Evolutionary conservation across 2,888 invertebrate species (phyloP).

Genomic region (Andrena chrysosceles): DNA sequence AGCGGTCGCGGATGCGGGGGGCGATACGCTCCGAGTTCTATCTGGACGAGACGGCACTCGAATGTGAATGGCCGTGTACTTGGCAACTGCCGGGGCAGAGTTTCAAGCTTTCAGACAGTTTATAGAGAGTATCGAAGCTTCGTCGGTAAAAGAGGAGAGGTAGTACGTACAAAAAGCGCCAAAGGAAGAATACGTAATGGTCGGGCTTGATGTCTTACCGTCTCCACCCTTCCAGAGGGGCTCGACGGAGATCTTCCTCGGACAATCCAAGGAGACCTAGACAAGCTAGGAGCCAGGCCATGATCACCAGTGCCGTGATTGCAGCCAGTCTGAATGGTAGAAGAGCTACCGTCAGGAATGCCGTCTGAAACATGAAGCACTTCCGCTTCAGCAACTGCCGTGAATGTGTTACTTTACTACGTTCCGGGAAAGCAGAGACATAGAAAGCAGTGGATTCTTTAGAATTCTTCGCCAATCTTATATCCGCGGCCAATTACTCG

Average conservation of each 20-base stretch:
- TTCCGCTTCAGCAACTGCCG: slow-evolving; percentile 37
- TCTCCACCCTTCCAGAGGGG: slow-evolving; percentile 95
- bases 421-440: background rate
- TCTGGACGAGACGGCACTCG: background rate
- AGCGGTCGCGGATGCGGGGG: background rate
- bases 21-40: background rate
- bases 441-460: background rate
- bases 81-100: background rate
- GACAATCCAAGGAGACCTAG: slow-evolving; percentile 93
- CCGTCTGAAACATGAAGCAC: slow-evolving; percentile 89
- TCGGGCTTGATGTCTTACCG: slow-evolving; percentile 88
- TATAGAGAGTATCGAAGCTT: background rate
- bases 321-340: slow-evolving; percentile 93
- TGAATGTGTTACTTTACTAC: slow-evolving; percentile 3
- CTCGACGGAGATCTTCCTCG: slow-evolving; percentile 91
- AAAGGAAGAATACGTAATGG: slow-evolving; percentile 14
- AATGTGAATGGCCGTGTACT: background rate
- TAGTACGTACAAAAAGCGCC: slow-evolving; percentile 19
- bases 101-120: slow-evolving; percentile 14
- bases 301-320: slow-evolving; percentile 90
- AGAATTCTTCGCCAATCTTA: background rate
- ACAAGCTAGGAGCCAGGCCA: slow-evolving; percentile 94
- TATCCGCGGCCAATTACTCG: background rate
- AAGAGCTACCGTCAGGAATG: slow-evolving; percentile 93
- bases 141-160: background rate